Evolutionary conservation across 2,797 vertebrate genomes (phyloP).

Genomic region (Buphagus erythrorhynchus): DNA sequence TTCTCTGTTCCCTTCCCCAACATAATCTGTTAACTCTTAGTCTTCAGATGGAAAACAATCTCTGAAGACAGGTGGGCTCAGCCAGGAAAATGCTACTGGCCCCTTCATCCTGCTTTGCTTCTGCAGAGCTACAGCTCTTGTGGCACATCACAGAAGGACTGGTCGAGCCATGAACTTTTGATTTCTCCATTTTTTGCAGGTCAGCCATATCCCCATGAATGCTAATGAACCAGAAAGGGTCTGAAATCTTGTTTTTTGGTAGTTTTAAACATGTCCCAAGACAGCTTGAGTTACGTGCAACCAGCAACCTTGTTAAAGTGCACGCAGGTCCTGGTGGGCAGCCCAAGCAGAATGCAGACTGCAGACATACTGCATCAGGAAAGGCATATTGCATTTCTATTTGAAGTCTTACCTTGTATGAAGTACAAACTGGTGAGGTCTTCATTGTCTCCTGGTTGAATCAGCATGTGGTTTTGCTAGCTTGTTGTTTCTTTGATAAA

Average conservation of each 20-base stretch:
- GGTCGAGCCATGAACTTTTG: neutral
- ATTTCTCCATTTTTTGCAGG: neutral
- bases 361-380: neutral
- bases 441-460: neutral
- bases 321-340: neutral
- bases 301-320: fast-evolving
- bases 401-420: neutral
- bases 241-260: neutral
- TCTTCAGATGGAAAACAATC: neutral
- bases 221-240: neutral
- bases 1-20: neutral
- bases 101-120: fast-evolving
- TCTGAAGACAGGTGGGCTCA: neutral
- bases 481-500: neutral
- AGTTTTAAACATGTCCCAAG: neutral
- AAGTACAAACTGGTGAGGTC: neutral
- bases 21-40: neutral
- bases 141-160: neutral
- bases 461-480: neutral
- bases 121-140: neutral
- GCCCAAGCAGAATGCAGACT: neutral
- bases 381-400: neutral
- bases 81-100: fast-evolving
- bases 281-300: neutral
- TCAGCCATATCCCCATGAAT: neutral